Conservation (phyloP, 2,888 invertebrate genomes). For the Lithophane ornitopus region DNA sequence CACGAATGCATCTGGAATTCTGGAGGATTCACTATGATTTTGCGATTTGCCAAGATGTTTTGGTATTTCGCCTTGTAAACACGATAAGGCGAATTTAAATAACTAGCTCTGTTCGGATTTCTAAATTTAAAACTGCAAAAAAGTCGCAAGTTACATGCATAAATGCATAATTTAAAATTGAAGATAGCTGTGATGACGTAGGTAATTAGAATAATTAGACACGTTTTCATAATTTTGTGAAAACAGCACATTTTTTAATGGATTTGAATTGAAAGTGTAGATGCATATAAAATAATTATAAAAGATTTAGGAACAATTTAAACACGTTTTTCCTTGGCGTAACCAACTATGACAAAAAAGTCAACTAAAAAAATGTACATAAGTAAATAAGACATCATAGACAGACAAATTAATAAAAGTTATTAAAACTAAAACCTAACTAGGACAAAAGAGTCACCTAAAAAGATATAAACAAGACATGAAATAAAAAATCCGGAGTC, state of each 20-base stretch:
- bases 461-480: too few species aligned
- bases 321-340: not conserved
- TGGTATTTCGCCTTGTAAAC: constrained; percentile 10
- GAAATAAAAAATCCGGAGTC: too few species aligned
- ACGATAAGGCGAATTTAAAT: not conserved
- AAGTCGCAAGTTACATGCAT: not conserved
- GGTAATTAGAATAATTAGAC: not conserved
- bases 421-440: too few species aligned
- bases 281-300: too few species aligned
- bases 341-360: too few species aligned
- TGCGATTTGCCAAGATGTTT: constrained; percentile 20
- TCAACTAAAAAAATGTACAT: too few species aligned
- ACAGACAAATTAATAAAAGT: too few species aligned
- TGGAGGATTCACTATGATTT: constrained; percentile 3
- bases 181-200: not conserved
- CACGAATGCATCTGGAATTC: constrained; percentile 1
- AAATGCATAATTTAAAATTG: not conserved
- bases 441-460: too few species aligned
- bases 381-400: too few species aligned
- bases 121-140: constrained; percentile 11
- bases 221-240: not conserved
- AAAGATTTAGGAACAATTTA: too few species aligned
- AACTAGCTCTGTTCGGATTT: not conserved
- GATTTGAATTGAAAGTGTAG: constrained; percentile 6
- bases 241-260: not conserved